Conservation (phyloP, 2,797 vertebrate genomes). For the Philypnodon macrostomus region DNA sequence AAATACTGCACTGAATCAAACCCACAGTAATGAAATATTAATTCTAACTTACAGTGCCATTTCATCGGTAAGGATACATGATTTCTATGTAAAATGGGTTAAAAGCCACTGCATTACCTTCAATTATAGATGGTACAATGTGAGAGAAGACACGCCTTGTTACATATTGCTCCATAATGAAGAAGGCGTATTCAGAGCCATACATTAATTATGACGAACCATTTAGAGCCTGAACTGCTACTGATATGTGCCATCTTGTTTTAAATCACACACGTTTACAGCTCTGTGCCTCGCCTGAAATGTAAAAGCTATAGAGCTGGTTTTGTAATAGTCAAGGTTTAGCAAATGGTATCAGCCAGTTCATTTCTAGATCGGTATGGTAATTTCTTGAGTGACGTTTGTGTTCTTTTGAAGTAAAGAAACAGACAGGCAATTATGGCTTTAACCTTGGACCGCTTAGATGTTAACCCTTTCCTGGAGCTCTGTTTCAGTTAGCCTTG, state of each 20-base stretch:
- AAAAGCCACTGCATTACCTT: constrained; percentile 32
- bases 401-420: constrained; percentile 4
- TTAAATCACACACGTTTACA: constrained; percentile 44
- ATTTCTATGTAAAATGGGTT: constrained; percentile 16
- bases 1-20: not conserved
- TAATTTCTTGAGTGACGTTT: constrained; percentile 10
- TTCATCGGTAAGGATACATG: constrained; percentile 3
- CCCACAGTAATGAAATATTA: not conserved
- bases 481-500: constrained; percentile 1
- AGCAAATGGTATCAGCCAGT: constrained; percentile 30
- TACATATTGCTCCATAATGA: constrained; percentile 47
- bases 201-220: constrained; percentile 57
- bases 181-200: constrained; percentile 40
- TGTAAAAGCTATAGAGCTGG: constrained; percentile 29
- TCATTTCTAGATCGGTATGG: constrained; percentile 13
- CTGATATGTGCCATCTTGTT: constrained; percentile 38
- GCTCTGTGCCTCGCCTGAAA: constrained; percentile 44
- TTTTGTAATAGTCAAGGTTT: constrained; percentile 30
- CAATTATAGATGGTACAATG: constrained; percentile 30
- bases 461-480: not conserved
- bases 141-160: constrained; percentile 14
- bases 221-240: constrained; percentile 53
- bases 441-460: not conserved
- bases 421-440: constrained; percentile 5
- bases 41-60: constrained; percentile 11